Percentiles rank a stretch among this genome's conserved stretches.
Evolutionary conservation across 2,113 vertebrate species (phyloP).

Genomic region (Elephantulus edwardii): DNA sequence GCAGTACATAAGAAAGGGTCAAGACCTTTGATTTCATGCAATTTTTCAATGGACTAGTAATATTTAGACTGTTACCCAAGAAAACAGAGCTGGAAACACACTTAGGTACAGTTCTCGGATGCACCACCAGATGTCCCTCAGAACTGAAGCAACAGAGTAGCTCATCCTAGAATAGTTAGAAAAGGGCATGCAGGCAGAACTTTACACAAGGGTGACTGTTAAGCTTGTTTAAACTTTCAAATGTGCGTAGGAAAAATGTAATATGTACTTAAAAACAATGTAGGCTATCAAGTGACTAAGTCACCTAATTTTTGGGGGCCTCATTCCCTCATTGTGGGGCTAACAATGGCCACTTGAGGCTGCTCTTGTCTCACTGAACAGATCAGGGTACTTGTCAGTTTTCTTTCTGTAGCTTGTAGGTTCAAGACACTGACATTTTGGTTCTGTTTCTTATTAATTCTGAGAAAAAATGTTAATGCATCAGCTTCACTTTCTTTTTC

Average conservation of each 20-base stretch:
- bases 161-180: neutral
- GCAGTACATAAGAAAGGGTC: neutral
- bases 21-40: neutral
- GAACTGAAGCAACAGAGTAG: neutral
- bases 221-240: neutral
- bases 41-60: neutral
- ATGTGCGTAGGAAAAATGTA: neutral
- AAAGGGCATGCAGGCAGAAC: neutral
- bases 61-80: neutral
- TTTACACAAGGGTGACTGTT: neutral
- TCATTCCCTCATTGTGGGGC: neutral
- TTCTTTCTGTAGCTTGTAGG: neutral
- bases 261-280: neutral
- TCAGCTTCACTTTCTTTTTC: neutral
- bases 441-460: neutral
- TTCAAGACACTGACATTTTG: neutral
- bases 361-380: too few species aligned
- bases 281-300: neutral
- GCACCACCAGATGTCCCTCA: slow-evolving; percentile 45
- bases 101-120: neutral
- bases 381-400: neutral
- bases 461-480: neutral
- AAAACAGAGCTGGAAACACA: neutral
- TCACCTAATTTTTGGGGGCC: neutral
- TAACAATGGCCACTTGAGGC: neutral